Conservation (phyloP, 2,113 vertebrate species). For the Charadrius vociferus region DNA sequence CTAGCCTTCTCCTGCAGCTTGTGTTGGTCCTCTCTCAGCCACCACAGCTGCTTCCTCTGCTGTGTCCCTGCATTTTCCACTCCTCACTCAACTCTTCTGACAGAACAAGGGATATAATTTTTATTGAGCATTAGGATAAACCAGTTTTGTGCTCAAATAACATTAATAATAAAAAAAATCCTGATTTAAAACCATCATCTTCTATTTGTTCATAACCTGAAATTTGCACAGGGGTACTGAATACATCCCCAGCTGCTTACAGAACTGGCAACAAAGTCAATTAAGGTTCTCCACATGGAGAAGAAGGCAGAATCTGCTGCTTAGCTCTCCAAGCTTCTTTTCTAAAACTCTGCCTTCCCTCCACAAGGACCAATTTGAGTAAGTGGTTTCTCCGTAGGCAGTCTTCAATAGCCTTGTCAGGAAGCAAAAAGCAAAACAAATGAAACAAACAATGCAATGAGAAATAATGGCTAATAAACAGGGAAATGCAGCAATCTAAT, state of each 20-base stretch:
- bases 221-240: background rate
- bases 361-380: slow-evolving; percentile 32
- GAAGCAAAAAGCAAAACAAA: slow-evolving; percentile 46
- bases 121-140: background rate
- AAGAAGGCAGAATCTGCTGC: background rate
- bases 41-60: background rate
- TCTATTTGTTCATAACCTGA: background rate
- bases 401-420: slow-evolving; percentile 24
- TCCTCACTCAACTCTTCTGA: background rate
- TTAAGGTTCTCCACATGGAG: background rate
- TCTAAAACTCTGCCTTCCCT: background rate
- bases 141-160: background rate
- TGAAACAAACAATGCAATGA: background rate
- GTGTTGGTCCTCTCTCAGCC: background rate
- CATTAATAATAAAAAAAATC: background rate
- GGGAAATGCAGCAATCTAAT: slow-evolving; percentile 21
- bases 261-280: background rate
- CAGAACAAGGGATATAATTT: background rate
- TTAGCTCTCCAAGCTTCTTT: background rate
- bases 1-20: background rate
- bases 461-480: slow-evolving; percentile 44
- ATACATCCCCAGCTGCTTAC: background rate
- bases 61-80: background rate
- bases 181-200: background rate
- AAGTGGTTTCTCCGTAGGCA: slow-evolving; percentile 39